These are phyloP conservation scores for Echinops telfairi DNA, from an alignment of 2,113 vertebrate species.

Conservation along the genomic window DNA sequence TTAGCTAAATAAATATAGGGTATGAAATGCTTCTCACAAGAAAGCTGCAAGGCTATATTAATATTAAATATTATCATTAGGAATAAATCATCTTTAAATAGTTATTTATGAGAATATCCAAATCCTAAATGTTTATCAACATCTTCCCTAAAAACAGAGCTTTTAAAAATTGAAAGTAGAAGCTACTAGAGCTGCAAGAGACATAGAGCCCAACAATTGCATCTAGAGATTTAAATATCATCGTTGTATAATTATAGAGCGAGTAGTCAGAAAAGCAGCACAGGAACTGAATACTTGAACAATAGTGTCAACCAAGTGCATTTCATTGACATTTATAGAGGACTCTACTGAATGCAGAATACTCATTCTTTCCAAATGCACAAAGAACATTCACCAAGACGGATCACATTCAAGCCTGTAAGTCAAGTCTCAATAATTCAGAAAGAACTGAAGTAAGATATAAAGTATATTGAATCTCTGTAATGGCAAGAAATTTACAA, in stretches of 20 bases:
- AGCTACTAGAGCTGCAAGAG: background rate
- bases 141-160: background rate
- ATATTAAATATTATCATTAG: too few species aligned
- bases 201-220: background rate
- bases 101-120: background rate
- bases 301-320: background rate
- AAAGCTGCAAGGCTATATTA: too few species aligned
- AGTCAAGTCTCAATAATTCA: background rate
- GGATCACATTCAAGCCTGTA: background rate
- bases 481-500: slow-evolving; percentile 6
- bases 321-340: background rate
- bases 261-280: background rate
- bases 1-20: too few species aligned
- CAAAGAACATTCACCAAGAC: background rate
- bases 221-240: background rate
- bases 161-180: background rate
- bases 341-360: background rate
- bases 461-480: background rate
- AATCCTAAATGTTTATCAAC: background rate
- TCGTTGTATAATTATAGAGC: background rate
- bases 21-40: too few species aligned
- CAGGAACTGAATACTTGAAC: background rate
- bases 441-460: background rate
- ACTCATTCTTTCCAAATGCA: background rate
- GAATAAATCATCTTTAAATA: too few species aligned